These are phyloP conservation scores for Paguma larvata DNA, from an alignment of 2,797 vertebrate species.

Conservation along the genomic window DNA sequence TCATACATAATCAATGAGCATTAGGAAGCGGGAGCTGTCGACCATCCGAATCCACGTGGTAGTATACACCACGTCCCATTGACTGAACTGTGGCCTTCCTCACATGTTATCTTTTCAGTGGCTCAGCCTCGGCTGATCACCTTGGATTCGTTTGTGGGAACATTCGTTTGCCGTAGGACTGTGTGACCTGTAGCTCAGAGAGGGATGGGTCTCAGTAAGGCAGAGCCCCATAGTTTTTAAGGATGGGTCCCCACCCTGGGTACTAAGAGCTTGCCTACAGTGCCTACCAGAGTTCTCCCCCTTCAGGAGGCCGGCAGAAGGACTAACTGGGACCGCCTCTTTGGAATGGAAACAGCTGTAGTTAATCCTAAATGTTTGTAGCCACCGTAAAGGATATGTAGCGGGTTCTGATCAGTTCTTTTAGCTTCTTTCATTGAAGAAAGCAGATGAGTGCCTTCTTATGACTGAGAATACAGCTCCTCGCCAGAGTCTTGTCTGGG, in stretches of 20 bases:
- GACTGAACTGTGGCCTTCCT: neutral
- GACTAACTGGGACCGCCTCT: neutral
- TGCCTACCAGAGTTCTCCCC: neutral
- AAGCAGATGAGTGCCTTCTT: neutral
- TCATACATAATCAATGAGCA: neutral
- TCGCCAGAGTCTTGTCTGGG: neutral
- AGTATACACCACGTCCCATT: neutral
- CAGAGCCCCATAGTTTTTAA: neutral
- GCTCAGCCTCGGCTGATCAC: neutral
- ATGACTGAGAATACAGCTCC: neutral
- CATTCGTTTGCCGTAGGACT: neutral
- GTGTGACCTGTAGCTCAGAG: neutral
- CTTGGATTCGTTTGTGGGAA: neutral
- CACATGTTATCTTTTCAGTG: neutral
- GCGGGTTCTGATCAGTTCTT: neutral
- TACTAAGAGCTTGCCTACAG: neutral
- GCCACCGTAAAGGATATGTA: neutral
- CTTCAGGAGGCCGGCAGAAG: neutral
- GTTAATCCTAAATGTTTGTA: neutral
- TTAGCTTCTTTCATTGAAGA: neutral
- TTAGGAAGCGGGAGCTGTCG: conserved; percentile 11
- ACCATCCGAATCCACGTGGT: neutral
- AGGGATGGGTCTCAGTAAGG: neutral
- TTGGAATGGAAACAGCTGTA: neutral
- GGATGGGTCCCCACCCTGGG: neutral